A percentile compares a stretch with the other conserved stretches of the same genome.
These are phyloP conservation scores for Xiphophorus couchianus DNA, from an alignment of 2,113 vertebrate species.

Conservation along the genomic window DNA sequence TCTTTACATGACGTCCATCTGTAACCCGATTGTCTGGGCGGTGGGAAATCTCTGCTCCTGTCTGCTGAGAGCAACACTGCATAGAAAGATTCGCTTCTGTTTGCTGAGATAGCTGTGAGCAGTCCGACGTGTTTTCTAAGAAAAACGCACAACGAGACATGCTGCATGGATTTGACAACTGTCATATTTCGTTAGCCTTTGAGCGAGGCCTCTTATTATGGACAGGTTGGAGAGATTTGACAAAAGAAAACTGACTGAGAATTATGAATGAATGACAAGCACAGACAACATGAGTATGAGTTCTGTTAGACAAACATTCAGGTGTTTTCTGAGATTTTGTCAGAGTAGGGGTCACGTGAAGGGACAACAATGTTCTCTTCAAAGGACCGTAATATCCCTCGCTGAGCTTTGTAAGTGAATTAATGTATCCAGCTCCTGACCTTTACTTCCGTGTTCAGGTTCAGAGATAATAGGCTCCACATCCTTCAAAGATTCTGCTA, in stretches of 20 bases:
- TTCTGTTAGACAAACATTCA: slow-evolving; percentile 57
- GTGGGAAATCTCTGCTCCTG: not conserved
- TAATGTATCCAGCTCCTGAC: slow-evolving; percentile 45
- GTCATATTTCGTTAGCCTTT: slow-evolving; percentile 65
- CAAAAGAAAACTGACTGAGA: slow-evolving; percentile 59
- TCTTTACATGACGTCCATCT: slow-evolving; percentile 18
- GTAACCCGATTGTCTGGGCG: slow-evolving; percentile 3
- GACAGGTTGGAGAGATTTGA: slow-evolving; percentile 58
- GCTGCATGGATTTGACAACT: slow-evolving; percentile 61
- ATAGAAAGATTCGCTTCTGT: not conserved
- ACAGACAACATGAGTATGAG: slow-evolving; percentile 43
- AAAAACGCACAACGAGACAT: slow-evolving; percentile 46
- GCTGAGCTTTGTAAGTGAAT: slow-evolving; percentile 27
- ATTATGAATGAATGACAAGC: slow-evolving; percentile 19
- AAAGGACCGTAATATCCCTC: slow-evolving; percentile 17
- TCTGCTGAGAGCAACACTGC: not conserved
- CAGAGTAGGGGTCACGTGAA: slow-evolving; percentile 16
- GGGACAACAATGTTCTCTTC: slow-evolving; percentile 46
- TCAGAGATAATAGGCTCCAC: slow-evolving; percentile 39
- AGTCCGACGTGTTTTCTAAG: slow-evolving; percentile 25
- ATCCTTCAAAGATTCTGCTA: slow-evolving; percentile 52
- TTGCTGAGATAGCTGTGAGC: slow-evolving; percentile 41
- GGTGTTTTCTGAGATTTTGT: slow-evolving; percentile 17
- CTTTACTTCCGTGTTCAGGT: slow-evolving; percentile 55
- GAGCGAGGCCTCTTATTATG: slow-evolving; percentile 41